A percentile compares a stretch with the other conserved stretches of the same genome.
Evolutionary conservation across 1,140 invertebrate species (phyloP).

Genomic region (Penaeus chinensis): DNA sequence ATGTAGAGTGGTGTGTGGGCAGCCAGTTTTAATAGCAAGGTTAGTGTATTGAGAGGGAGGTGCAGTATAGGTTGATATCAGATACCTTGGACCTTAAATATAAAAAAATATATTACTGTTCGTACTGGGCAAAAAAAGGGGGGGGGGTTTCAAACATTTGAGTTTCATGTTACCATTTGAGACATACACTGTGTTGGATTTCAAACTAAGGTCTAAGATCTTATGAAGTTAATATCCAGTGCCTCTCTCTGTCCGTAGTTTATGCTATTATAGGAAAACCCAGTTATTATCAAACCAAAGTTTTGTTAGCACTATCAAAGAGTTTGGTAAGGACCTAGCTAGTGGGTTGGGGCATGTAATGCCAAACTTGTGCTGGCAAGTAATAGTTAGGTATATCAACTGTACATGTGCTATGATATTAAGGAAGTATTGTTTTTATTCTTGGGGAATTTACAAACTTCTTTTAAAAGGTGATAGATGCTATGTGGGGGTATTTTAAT

Average conservation of each 20-base stretch:
- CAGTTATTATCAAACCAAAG: slow-evolving; percentile 45
- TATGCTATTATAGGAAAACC: slow-evolving; percentile 25
- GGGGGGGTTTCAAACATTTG: no score
- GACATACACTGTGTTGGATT: no score
- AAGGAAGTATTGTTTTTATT: slow-evolving; percentile 16
- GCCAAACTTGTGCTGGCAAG: slow-evolving; percentile 31
- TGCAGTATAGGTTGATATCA: background rate
- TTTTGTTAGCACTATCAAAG: slow-evolving; percentile 26
- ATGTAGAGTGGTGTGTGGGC: background rate
- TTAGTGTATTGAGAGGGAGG: slow-evolving; percentile 24
- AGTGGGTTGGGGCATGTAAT: background rate
- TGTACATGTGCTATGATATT: slow-evolving; percentile 18
- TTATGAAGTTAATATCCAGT: background rate
- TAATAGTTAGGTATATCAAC: slow-evolving; percentile 31
- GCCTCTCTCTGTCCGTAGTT: slow-evolving; percentile 19
- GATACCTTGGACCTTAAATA: background rate
- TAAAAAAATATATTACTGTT: no score
- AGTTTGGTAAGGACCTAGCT: slow-evolving; percentile 4
- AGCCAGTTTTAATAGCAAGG: slow-evolving; percentile 27
- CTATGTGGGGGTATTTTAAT: background rate
- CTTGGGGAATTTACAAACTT: background rate
- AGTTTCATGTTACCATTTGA: no score
- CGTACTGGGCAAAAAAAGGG: no score
- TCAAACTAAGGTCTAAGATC: no score
- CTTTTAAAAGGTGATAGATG: slow-evolving; percentile 2